Evolutionary conservation across 2,888 invertebrate species (phyloP), one percentile per base, ranked within the genome.

Genomic region (Lasiommata megera): DNA sequence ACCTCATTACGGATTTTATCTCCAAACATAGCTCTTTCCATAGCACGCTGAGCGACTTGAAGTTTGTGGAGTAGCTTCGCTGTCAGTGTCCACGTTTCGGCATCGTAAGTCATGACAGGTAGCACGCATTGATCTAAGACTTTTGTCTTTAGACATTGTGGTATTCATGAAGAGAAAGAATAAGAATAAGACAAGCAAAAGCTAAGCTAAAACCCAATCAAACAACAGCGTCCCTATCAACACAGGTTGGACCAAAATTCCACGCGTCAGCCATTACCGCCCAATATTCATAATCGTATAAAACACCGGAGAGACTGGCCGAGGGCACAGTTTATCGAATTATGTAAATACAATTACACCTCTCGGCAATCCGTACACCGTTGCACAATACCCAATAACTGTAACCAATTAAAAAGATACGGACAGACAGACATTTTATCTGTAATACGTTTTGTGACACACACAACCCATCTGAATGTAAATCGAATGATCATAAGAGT

Each of bases 321-420:
- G 36, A 55, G 43, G 43, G 54, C 41, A 41, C 57, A 57, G 50
- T 63, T 65, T 69, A 70, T 67, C 66, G 60, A 63, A 69, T 72
- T 74, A 74, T 72, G 74, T 76, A 70, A 76, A 76, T 73, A 69
- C 58, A 40, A 56, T 66, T 70, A 72, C 67, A 73, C 70, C 63
- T 68, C 64, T 61, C 60, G 63, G 56, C 62, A 64, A 56, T 57
- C 51, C 55, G 60, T 60, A 56, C 66, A 67, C 65, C 65, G 62
- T 69, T 73, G 70, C 62, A 63, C 62, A 66, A 65, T 61, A 38
- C 57, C 58, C 18, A 57, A 63, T 54, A 64, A 62, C 60, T 58
- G 60, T 64, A 67, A 71, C 69, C 71, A 71, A 74, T 73, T 74
- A 72, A 70, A 70, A 67, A 66, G 61, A 67, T 31, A 70, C 64